phyloP scores from a whole-genome alignment of 2,113 vertebrate species.

The Promerops cafer region DNA sequence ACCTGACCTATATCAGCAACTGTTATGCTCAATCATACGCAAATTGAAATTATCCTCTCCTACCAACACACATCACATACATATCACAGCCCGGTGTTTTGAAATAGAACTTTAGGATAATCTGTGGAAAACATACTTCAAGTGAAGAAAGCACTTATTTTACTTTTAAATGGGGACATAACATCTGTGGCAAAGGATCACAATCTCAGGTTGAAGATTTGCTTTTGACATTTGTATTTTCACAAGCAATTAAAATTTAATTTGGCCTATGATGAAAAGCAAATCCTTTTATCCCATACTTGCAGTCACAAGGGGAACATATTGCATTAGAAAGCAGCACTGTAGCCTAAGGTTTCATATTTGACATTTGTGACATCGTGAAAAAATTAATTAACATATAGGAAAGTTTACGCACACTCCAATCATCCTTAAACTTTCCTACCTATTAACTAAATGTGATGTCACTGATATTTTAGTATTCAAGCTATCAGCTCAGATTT shows the following conservation, averaged over 20 bases:
- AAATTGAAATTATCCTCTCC: background rate
- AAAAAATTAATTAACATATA: constrained; percentile 16
- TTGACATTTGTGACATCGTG: background rate
- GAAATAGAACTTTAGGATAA: background rate
- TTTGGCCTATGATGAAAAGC: constrained; percentile 67
- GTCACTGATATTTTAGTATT: background rate
- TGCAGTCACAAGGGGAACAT: constrained; percentile 40
- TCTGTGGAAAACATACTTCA: constrained; percentile 18
- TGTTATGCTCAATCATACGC: too few species aligned
- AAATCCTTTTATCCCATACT: constrained; percentile 70
- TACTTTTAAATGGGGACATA: constrained; percentile 51
- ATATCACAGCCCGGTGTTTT: background rate
- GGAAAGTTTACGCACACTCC: fast-evolving
- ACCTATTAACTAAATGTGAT: background rate
- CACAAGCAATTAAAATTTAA: constrained; percentile 75
- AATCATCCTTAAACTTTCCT: background rate
- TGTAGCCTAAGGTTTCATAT: constrained; percentile 38
- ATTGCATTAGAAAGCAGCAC: constrained; percentile 53
- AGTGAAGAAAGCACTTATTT: constrained; percentile 55
- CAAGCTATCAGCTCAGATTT: background rate
- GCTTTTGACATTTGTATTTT: constrained; percentile 75
- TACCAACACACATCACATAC: background rate
- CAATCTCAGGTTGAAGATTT: constrained; percentile 57
- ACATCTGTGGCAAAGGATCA: constrained; percentile 34
- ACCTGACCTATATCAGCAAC: too few species aligned